Base-by-base conservation (phyloP, 2,113 vertebrate genomes). In the Planiliza haematocheilus region DNA sequence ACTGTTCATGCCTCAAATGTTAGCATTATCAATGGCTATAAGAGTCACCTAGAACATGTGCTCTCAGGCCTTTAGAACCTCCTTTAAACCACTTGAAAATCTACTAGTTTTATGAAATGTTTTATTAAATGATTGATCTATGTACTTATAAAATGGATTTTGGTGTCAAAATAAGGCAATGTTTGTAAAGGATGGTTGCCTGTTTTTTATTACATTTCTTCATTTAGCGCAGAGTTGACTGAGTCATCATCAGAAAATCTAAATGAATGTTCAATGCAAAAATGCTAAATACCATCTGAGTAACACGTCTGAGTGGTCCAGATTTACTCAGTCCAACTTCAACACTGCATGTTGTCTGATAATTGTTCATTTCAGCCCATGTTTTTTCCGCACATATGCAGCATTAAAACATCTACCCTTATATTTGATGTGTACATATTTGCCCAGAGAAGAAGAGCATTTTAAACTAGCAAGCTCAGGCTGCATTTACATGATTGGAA, bases 161-260 rank as follows among this genome's bases (percentile, higher is more conserved):
- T 8, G 14, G 17, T 70, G 61, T 79, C 76, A 78, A 84, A 78
- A 73, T 81, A 90, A 81, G 81, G 77, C 80, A 50, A 77, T 52
- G 46, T 61, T 64, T 74, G 21, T 55, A 61, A 77, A 74, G 56
- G 46, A 60, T 48, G 73, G 55, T 81, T 79, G 79, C 68, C 53
- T 81, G 41, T 49, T 74, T 72, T 58, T 82, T 72, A 79, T 78
- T 86, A 82, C 76, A 70, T 82, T 74, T 70, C 45, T 57, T 77
- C 57, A 73, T 77, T 77, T 64, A 55, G 43, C 67, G 74, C 62
- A 63, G 46, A 67, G 63, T 41, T 79, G 55, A 61, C 18, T 18
- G 8, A 63, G 37, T n/a, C n/a, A 30, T 30, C 56, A 65, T 60
- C 39, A 69, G 34, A 36, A 11, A 52, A 30, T 70, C 55, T 70